A percentile compares a stretch with the other conserved stretches of the same genome.
Evolutionary conservation across 1,140 invertebrate genomes (phyloP).

Genomic region (Anadara kagoshimensis): DNA sequence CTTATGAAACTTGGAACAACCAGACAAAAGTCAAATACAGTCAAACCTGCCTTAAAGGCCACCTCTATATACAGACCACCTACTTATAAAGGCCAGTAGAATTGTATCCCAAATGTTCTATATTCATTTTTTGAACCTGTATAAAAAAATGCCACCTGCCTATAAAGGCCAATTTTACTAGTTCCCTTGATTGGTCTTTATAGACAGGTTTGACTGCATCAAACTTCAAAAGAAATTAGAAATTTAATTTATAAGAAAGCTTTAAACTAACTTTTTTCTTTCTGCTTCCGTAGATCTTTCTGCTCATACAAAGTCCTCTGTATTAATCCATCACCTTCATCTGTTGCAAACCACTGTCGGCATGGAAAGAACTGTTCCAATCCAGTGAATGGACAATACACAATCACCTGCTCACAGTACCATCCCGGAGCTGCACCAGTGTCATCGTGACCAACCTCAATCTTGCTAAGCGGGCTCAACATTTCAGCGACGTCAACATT

Average conservation of each 20-base stretch:
- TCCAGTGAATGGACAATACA: conserved; percentile 69
- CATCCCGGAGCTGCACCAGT: conserved; percentile 68
- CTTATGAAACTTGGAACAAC: too few species aligned
- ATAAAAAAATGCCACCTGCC: too few species aligned
- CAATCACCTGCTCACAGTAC: conserved; percentile 69
- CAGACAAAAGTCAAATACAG: too few species aligned
- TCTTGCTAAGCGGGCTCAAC: conserved; percentile 68
- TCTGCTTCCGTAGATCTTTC: conserved; percentile 61
- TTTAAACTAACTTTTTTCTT: conserved; percentile 63
- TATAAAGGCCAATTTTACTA: too few species aligned
- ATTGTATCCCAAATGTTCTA: too few species aligned
- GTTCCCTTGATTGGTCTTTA: too few species aligned
- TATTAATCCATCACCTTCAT: conserved; percentile 70
- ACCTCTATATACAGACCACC: too few species aligned
- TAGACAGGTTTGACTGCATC: too few species aligned
- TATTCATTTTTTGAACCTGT: too few species aligned
- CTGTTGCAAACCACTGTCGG: conserved; percentile 70
- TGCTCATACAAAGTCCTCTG: conserved; percentile 70
- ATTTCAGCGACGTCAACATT: conserved; percentile 65
- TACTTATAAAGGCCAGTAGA: too few species aligned
- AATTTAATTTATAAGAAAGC: not conserved
- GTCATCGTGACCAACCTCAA: conserved; percentile 73
- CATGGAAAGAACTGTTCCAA: conserved; percentile 72
- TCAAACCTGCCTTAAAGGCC: too few species aligned
- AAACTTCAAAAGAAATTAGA: not conserved